Conservation (phyloP, 2,797 vertebrate species). For the Ciconia nigra region DNA sequence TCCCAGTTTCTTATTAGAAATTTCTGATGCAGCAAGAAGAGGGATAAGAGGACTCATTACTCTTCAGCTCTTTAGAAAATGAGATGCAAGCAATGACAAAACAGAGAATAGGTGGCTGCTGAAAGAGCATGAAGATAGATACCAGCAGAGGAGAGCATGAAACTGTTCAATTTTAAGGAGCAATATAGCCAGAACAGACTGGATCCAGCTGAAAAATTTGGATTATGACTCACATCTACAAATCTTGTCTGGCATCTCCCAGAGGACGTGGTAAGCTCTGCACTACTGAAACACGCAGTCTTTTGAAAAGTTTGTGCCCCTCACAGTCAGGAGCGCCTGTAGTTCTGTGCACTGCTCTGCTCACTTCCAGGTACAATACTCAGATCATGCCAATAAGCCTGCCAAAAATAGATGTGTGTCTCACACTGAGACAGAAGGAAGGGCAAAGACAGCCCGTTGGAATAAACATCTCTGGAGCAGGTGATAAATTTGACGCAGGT, state of each 20-base stretch:
- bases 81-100: neutral
- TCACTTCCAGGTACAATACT: neutral
- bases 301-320: neutral
- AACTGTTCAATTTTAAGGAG: neutral
- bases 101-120: neutral
- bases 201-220: neutral
- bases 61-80: neutral
- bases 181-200: neutral
- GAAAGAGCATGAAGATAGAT: neutral
- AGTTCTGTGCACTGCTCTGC: neutral
- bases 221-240: conserved; percentile 7
- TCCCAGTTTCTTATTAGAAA: neutral
- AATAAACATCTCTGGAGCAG: neutral
- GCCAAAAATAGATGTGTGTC: neutral
- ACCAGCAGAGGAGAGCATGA: neutral
- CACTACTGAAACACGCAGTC: neutral
- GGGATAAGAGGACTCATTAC: neutral
- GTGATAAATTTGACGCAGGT: neutral
- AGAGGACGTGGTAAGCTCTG: neutral
- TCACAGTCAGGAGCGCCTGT: neutral
- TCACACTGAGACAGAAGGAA: neutral
- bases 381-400: neutral
- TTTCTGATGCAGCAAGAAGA: neutral
- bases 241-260: neutral
- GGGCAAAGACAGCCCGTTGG: neutral